Conservation (phyloP, 1,140 invertebrate species). For the Heliothis subflexa region DNA sequence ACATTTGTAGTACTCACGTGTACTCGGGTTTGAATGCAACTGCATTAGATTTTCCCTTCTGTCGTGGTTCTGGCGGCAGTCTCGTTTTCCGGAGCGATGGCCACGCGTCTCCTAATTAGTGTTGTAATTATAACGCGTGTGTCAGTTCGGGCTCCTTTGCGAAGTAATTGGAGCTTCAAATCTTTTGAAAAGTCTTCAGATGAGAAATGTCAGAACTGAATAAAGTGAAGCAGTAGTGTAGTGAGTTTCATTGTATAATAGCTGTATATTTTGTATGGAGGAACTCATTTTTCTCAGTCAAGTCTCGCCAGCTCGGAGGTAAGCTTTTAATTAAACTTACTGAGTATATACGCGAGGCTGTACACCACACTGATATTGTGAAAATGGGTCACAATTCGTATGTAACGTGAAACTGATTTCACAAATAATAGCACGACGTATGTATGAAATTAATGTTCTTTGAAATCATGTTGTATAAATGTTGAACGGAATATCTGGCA, state of each 20-base stretch:
- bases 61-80: neutral
- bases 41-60: slow-evolving; percentile 8
- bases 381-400: neutral
- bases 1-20: neutral
- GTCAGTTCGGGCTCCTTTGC: slow-evolving; percentile 17
- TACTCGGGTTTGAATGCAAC: neutral
- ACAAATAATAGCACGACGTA: neutral
- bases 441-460: neutral
- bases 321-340: slow-evolving; percentile 25
- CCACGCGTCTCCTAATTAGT: slow-evolving; percentile 21
- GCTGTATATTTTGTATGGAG: neutral
- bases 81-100: neutral
- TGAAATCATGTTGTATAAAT: neutral
- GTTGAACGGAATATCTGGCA: too few relatives aligned
- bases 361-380: neutral
- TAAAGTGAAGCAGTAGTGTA: neutral
- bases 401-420: neutral
- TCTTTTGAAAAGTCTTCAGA: slow-evolving; percentile 33
- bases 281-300: slow-evolving; percentile 20
- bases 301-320: slow-evolving; percentile 8
- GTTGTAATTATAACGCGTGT: slow-evolving; percentile 24
- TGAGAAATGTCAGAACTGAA: slow-evolving; percentile 12
- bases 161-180: slow-evolving; percentile 27
- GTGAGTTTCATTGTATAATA: neutral
- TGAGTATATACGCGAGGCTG: neutral